Evolutionary conservation across 2,797 vertebrate genomes (phyloP).

Genomic region (Coregonus suidteri): DNA sequence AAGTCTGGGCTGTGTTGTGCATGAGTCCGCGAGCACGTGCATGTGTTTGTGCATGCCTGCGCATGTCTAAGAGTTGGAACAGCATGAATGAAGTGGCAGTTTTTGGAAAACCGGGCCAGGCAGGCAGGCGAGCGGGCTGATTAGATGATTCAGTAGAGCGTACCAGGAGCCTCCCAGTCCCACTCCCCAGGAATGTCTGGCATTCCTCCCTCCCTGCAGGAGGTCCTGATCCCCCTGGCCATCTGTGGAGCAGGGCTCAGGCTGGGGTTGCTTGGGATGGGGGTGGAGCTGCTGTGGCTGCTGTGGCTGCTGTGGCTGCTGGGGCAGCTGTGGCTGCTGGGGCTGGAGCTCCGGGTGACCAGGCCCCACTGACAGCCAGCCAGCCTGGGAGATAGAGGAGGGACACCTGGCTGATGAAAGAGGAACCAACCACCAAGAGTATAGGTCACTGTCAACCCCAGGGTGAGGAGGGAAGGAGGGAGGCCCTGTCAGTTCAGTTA

Average conservation of each 20-base stretch:
- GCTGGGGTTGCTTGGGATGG: conserved; percentile 8
- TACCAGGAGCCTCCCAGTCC: conserved; percentile 43
- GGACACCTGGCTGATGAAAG: conserved; percentile 17
- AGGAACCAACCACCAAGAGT: conserved; percentile 13
- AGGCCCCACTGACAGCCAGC: conserved; percentile 1
- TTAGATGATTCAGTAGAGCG: conserved; percentile 36
- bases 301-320: conserved; percentile 7
- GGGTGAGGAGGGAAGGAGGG: neutral
- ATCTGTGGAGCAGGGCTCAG: conserved; percentile 21
- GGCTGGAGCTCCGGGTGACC: conserved; percentile 20
- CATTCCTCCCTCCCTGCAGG: conserved; percentile 48
- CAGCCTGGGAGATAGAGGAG: conserved; percentile 25
- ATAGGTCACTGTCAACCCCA: conserved; percentile 30
- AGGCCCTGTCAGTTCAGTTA: conserved; percentile 7
- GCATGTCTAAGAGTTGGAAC: conserved; percentile 1
- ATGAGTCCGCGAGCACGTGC: neutral
- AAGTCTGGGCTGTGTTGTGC: neutral
- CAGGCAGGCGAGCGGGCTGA: neutral
- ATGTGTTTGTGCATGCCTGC: neutral
- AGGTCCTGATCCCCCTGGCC: conserved; percentile 38
- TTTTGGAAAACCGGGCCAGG: conserved; percentile 1
- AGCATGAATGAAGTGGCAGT: neutral
- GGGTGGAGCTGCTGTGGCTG: conserved; percentile 1
- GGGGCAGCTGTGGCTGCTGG: conserved; percentile 1
- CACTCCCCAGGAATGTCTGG: conserved; percentile 66